Conservation (phyloP, 2,888 invertebrate genomes). For the Eupsilia transversa region DNA sequence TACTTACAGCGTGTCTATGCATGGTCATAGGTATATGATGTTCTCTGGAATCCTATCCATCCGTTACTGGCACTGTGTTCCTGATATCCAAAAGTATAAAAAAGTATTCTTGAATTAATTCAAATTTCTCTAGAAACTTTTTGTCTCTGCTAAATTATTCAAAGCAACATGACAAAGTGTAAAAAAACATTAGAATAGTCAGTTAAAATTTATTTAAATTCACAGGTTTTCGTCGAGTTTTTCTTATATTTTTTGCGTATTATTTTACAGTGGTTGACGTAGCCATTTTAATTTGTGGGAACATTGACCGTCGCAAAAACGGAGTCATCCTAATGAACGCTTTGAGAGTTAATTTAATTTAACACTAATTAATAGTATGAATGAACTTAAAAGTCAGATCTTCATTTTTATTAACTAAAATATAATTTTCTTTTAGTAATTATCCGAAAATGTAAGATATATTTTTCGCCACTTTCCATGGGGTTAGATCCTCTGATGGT, state of each 20-base stretch:
- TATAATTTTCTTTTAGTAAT: neutral
- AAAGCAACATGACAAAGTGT: neutral
- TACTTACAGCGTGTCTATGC: neutral
- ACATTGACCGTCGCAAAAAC: constrained; percentile 48
- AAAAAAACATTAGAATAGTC: constrained; percentile 10
- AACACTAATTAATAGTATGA: constrained; percentile 19
- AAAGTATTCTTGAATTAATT: neutral
- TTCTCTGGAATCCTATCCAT: neutral
- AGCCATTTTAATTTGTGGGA: constrained; percentile 47
- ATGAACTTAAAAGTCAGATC: constrained; percentile 6
- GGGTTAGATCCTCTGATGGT: neutral
- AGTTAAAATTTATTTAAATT: constrained; percentile 17
- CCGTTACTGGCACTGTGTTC: neutral
- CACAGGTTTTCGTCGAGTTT: constrained; percentile 18
- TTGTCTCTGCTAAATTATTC: neutral
- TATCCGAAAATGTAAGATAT: neutral
- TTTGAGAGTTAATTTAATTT: constrained; percentile 39
- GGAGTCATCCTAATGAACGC: constrained; percentile 22
- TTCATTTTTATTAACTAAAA: neutral
- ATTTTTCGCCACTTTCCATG: neutral
- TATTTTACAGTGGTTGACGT: constrained; percentile 30
- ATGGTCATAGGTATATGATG: neutral
- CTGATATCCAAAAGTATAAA: no score
- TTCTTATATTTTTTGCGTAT: constrained; percentile 28
- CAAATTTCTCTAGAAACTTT: neutral